Evolutionary conservation across 2,888 invertebrate genomes (phyloP).

Genomic region (Acholoe squamosa): DNA sequence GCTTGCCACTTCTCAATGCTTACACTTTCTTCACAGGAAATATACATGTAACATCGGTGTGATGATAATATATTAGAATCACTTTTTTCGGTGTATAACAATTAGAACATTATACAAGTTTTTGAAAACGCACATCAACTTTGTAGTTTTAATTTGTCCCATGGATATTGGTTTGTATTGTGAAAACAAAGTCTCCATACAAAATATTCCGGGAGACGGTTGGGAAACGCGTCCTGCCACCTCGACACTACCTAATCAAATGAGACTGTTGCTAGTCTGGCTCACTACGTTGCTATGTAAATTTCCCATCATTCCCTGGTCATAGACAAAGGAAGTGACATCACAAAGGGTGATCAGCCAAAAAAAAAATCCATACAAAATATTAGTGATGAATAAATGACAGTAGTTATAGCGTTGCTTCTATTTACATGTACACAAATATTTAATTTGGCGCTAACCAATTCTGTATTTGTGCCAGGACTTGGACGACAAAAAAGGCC

Average conservation of each 20-base stretch:
- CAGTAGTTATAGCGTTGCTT: not conserved
- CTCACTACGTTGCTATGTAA: too few relatives aligned
- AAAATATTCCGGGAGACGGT: too few relatives aligned
- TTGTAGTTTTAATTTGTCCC: not conserved
- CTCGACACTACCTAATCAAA: too few relatives aligned
- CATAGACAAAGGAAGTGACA: too few relatives aligned
- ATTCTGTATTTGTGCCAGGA: constrained; percentile 11
- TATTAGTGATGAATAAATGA: not conserved
- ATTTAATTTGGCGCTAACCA: constrained; percentile 27
- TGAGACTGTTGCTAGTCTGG: too few relatives aligned
- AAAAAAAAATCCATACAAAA: too few relatives aligned
- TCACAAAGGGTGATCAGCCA: too few relatives aligned
- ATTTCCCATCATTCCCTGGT: too few relatives aligned
- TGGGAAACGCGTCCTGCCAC: too few relatives aligned
- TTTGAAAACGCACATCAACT: not conserved
- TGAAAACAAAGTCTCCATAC: constrained; percentile 15
- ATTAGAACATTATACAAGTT: not conserved
- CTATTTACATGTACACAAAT: constrained; percentile 15
- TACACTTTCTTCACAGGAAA: not conserved
- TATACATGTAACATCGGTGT: not conserved
- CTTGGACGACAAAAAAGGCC: constrained; percentile 33
- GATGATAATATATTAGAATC: not conserved
- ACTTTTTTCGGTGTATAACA: not conserved
- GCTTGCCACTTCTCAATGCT: not conserved
- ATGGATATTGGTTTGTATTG: not conserved